phyloP scores from a whole-genome alignment of 2,797 vertebrate genomes.

The Malacoctenus gilli region DNA sequence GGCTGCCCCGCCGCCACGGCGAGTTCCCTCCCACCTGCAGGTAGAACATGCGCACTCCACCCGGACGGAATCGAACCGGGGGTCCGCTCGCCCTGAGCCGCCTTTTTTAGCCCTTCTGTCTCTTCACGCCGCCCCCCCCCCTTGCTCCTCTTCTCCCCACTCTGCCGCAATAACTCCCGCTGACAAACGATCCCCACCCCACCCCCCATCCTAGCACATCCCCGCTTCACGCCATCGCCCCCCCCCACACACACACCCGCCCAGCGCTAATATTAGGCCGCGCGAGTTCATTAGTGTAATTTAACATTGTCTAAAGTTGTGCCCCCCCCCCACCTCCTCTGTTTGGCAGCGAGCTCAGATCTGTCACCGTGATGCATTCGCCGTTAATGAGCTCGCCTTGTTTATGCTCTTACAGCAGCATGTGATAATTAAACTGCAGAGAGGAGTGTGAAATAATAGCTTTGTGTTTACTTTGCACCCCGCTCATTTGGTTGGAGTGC shows the following conservation, averaged over 20 bases:
- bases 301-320: slow-evolving; percentile 68
- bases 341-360: slow-evolving; percentile 64
- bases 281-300: slow-evolving; percentile 71
- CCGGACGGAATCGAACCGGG: too few relatives aligned
- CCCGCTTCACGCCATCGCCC: slow-evolving; percentile 11
- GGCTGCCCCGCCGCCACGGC: slow-evolving; percentile 44
- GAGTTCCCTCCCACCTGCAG: slow-evolving; percentile 37
- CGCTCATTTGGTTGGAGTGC: slow-evolving; percentile 25
- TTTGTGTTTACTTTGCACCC: slow-evolving; percentile 61
- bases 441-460: slow-evolving; percentile 69
- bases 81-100: too few relatives aligned
- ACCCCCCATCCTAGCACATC: background rate
- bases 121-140: background rate
- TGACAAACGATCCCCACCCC: slow-evolving; percentile 31
- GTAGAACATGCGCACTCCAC: too few relatives aligned
- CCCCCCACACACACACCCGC: background rate
- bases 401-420: slow-evolving; percentile 76
- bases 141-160: background rate
- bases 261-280: slow-evolving; percentile 59
- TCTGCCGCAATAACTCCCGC: slow-evolving; percentile 12
- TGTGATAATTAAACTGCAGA: slow-evolving; percentile 79
- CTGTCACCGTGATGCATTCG: slow-evolving; percentile 65
- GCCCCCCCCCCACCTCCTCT: slow-evolving; percentile 40
- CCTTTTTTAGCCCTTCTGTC: too few relatives aligned
- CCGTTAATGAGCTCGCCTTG: slow-evolving; percentile 77